phyloP scores from a whole-genome alignment of 2,888 invertebrate species.

The Apodemia hepburni region DNA sequence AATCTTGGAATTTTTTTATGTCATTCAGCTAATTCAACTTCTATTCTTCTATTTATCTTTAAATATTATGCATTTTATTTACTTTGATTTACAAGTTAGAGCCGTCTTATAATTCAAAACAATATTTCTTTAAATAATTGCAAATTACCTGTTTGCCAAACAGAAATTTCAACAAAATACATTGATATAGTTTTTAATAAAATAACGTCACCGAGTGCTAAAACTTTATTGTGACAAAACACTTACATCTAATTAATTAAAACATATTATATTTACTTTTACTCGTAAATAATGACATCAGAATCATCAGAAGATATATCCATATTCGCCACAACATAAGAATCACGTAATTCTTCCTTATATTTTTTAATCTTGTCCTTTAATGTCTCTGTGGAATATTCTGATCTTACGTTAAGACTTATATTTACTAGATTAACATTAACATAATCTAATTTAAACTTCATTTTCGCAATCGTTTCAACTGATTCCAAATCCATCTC shows the following conservation, averaged over 20 bases:
- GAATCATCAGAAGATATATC: constrained; percentile 49
- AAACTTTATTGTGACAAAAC: neutral
- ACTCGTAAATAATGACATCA: constrained; percentile 38
- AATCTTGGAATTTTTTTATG: too few relatives aligned
- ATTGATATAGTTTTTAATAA: too few relatives aligned
- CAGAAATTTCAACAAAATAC: too few relatives aligned
- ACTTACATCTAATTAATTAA: neutral
- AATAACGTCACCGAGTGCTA: neutral
- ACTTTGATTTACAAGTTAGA: too few relatives aligned
- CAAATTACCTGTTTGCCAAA: too few relatives aligned
- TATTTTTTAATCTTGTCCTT: constrained; percentile 43
- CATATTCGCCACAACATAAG: constrained; percentile 63
- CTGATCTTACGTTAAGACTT: constrained; percentile 39
- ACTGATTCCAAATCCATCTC: constrained; percentile 59
- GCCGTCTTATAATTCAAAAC: too few relatives aligned
- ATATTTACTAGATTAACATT: constrained; percentile 32
- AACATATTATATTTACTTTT: constrained; percentile 15
- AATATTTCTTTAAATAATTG: too few relatives aligned
- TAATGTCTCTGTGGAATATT: constrained; percentile 39
- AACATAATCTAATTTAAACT: constrained; percentile 50
- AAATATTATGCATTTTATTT: too few relatives aligned
- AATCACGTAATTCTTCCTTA: constrained; percentile 52
- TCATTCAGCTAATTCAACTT: too few relatives aligned
- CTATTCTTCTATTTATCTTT: too few relatives aligned
- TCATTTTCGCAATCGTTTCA: constrained; percentile 46